Base-by-base conservation (phyloP, 2,797 vertebrate genomes). In the Myotis daubentonii region DNA sequence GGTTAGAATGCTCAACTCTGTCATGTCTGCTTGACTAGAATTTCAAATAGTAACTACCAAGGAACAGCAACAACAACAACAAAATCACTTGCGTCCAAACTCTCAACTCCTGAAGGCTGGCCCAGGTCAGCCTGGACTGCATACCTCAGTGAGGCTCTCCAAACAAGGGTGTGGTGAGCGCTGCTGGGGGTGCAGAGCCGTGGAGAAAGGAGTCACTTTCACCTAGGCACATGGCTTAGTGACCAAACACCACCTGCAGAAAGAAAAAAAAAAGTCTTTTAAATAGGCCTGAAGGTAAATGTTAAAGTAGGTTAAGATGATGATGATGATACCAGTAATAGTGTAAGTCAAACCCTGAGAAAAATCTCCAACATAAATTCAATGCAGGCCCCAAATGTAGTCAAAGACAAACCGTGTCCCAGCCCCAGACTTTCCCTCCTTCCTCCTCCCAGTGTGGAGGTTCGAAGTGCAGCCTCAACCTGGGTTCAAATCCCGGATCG, bases 191-290 rank as follows among this genome's bases (percentile, higher is more conserved):
- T 38, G 81, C 0, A 10, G 91, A 81, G 94, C 91, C 74, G 36
- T 8, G 25, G 70, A 93, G 89, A 65, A 84, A 92, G 91, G 70
- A 79, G 44, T 33, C 44, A 57, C 84, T 75, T 72, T 79, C 55
- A 74, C 89, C 95, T 41, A 92, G 93, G 95, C 94, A 88, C 96
- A 95, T 95, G 87, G 86, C 90, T 97, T 96, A 92, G 62, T 51
- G 81, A 96, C 95, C 96, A 95, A 57, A 93, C 78, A 92, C 93
- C 94, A 96, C 96, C 96, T 97, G 75, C 4, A 60, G 94, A 88
- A 76, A 97, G 88, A 87, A 93, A 68, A 92, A 91, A 89, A 89
- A 92, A 84, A 8, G 15, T 10, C 53, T 89, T 89, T 94, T 68
- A 93, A 75, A 30, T 55, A 81, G 44, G 23, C n/a, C 79, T 93